Percentiles rank a stretch among this genome's conserved stretches.
Conservation (phyloP, 2,113 vertebrate species). For the Tychaedon coryphoeus region DNA sequence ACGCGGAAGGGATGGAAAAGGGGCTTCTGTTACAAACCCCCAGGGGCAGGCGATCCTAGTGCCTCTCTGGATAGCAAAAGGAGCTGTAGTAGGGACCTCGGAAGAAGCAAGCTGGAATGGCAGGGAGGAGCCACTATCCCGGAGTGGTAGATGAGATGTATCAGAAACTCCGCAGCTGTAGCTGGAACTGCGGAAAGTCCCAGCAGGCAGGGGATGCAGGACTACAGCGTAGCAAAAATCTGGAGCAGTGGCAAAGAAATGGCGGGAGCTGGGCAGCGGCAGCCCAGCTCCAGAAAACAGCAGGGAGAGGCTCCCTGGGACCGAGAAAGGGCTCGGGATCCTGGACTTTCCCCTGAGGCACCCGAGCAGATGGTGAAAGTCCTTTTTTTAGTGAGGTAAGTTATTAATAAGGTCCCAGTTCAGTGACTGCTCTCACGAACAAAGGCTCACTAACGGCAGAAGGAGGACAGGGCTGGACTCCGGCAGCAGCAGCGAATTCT, state of each 20-base stretch:
- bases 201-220: not conserved
- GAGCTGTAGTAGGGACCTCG: not conserved
- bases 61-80: not conserved
- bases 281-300: no score
- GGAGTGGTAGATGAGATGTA: not conserved
- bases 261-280: no score
- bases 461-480: not conserved
- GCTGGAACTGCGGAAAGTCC: not conserved
- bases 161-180: not conserved
- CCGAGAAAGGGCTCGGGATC: no score
- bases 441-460: no score
- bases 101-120: not conserved
- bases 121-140: not conserved
- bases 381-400: no score
- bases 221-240: not conserved
- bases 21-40: not conserved
- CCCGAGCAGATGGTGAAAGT: no score
- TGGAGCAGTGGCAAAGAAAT: no score
- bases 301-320: no score
- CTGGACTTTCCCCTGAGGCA: no score
- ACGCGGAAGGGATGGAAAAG: not conserved
- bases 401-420: no score
- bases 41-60: not conserved
- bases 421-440: no score
- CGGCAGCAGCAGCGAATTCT: rapidly evolving